These are phyloP conservation scores for Calonectris borealis DNA, from an alignment of 2,113 vertebrate genomes.

Conservation along the genomic window DNA sequence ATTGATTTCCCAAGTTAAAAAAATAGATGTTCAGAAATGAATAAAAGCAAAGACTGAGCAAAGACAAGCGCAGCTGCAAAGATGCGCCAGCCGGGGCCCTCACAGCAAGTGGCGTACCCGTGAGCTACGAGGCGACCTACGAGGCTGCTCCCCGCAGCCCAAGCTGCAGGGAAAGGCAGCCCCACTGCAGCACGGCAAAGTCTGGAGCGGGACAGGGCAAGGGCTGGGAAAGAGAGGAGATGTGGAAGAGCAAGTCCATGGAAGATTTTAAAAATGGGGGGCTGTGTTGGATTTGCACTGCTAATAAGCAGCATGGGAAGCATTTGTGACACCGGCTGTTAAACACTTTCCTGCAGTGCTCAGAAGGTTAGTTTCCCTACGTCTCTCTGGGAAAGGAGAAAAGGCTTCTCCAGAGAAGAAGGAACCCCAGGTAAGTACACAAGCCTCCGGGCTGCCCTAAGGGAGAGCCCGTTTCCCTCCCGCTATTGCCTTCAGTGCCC, in stretches of 20 bases:
- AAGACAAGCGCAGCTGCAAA: neutral
- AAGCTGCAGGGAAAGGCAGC: neutral
- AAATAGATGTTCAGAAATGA: neutral
- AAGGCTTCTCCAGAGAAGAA: neutral
- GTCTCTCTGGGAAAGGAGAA: neutral
- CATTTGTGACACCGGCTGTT: rapidly evolving
- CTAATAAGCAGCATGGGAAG: neutral
- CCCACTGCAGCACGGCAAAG: neutral
- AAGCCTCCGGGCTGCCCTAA: neutral
- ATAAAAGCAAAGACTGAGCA: neutral
- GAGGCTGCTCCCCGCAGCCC: rapidly evolving
- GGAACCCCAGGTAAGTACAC: neutral
- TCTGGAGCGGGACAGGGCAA: neutral
- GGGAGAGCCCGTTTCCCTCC: neutral
- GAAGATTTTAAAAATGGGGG: neutral
- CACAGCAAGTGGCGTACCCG: rapidly evolving
- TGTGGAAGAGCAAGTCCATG: neutral
- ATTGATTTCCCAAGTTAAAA: neutral
- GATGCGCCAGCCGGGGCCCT: neutral
- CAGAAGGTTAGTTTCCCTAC: neutral
- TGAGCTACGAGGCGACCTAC: too few species aligned
- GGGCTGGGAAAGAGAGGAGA: neutral
- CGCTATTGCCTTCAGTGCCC: neutral
- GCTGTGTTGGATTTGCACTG: neutral
- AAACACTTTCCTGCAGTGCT: neutral